A percentile compares a stretch with the other conserved stretches of the same genome.
phyloP scores from a whole-genome alignment of 2,888 invertebrate genomes.

The Caenorhabditis sp. region DNA sequence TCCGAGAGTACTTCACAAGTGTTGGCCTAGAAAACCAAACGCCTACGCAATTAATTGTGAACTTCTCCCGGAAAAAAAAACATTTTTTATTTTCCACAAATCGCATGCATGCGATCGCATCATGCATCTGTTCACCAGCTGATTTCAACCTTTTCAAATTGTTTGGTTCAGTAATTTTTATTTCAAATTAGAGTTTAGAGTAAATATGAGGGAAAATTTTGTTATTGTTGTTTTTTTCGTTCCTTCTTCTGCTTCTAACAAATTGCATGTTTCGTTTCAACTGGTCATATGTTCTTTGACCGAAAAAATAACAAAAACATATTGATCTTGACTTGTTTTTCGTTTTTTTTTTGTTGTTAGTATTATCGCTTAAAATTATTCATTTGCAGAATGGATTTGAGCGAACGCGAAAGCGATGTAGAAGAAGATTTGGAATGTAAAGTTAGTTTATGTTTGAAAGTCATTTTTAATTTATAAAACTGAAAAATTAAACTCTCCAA shows the following conservation, averaged over 20 bases:
- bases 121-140: too few relatives aligned
- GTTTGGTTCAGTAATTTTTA: too few relatives aligned
- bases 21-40: neutral
- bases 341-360: conserved; percentile 4
- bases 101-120: too few relatives aligned
- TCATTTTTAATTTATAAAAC: neutral
- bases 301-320: conserved; percentile 5
- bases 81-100: neutral
- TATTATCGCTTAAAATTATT: neutral
- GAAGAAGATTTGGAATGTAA: conserved; percentile 29
- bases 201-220: too few relatives aligned
- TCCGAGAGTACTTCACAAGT: too few relatives aligned
- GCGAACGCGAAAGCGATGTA: conserved; percentile 35
- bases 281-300: conserved; percentile 2
- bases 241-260: neutral
- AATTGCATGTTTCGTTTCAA: neutral
- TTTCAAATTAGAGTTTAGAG: too few relatives aligned
- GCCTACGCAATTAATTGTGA: neutral
- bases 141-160: too few relatives aligned
- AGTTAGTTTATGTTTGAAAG: conserved; percentile 10
- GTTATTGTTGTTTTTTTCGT: neutral
- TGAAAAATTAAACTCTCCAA: too few relatives aligned
- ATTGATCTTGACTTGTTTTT: conserved; percentile 3
- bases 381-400: conserved; percentile 28
- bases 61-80: neutral